Evolutionary conservation across 2,888 invertebrate species (phyloP), one percentile per base, ranked within the genome.

Genomic region (Hirudinaria manillensis): DNA sequence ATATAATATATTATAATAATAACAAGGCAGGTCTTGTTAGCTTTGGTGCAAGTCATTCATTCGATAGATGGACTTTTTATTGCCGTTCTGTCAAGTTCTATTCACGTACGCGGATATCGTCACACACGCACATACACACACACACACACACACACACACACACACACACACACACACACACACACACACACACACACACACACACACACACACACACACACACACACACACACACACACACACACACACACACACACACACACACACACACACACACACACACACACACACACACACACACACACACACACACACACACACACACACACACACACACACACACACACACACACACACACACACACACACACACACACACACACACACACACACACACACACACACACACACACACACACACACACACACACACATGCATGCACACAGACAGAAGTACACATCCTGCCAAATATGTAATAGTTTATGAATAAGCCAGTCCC

Each of bases 91-190:
- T n/a, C 53, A 16, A 16, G 53, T 53, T 21, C 53, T 53, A 16
- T 13, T 16, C 13, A 53, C 53, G 21, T 21, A 21, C 21, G 21
- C 53, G 53, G 13, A 53, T 21, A 53, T 53, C 53, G 13, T 53
- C 53, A 53, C 53, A 53, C 53, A 53, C 53, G 21, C 53, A 53
- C 53, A 53, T 65, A 65, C 66, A 65, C 27, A 70, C 70, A 29
- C 38, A 70, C 27, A 70, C 38, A 34, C 70, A 29, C 32, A 70
- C 70, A 70, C 32, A 34, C 27, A 70, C 38, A 70, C 34, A 70
- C 24, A 29, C 70, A 70, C 38, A 34, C 70, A 70, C 27, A 70
- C 70, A 70, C 32, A 34, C 27, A 70, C 38, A 70, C 70, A 70
- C 38, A 29, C 70, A 70, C 38, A 70, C 13, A 34, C 16, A 70